A percentile compares a stretch with the other conserved stretches of the same genome.
These are phyloP conservation scores for Strigamia transsilvanica DNA, from an alignment of 2,888 invertebrate genomes.

Conservation along the genomic window DNA sequence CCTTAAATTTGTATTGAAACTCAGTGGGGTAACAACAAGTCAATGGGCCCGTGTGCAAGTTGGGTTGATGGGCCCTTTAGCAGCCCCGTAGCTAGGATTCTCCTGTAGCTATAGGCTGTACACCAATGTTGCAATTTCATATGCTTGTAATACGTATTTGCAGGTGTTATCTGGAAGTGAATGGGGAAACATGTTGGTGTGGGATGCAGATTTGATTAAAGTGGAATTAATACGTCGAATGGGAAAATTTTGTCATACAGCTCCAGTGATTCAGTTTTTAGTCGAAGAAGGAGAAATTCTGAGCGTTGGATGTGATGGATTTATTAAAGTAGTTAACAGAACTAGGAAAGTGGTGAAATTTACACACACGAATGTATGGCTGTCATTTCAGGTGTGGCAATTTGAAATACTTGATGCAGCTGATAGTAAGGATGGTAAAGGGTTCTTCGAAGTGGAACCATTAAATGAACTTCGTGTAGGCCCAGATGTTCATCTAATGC, in stretches of 20 bases:
- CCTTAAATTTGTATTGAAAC: no score
- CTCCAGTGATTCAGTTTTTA: slow-evolving; percentile 75
- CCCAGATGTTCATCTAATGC: slow-evolving; percentile 67
- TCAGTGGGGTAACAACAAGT: no score
- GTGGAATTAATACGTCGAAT: slow-evolving; percentile 74
- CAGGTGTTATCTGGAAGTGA: slow-evolving; percentile 84
- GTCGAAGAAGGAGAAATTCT: slow-evolving; percentile 69
- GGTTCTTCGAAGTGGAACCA: slow-evolving; percentile 83
- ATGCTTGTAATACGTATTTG: no score
- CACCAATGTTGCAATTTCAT: no score
- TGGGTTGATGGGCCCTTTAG: no score
- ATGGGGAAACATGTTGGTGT: slow-evolving; percentile 91
- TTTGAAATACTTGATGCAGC: slow-evolving; percentile 90
- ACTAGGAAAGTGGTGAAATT: no score
- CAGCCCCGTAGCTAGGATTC: no score
- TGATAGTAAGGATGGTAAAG: slow-evolving; percentile 81
- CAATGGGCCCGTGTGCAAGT: no score
- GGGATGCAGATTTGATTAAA: slow-evolving; percentile 90
- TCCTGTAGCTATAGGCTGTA: background rate
- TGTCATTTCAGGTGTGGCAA: slow-evolving; percentile 74
- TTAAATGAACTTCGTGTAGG: slow-evolving; percentile 80
- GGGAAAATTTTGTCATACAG: slow-evolving; percentile 77
- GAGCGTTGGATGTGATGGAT: slow-evolving; percentile 67
- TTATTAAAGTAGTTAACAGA: slow-evolving; percentile 59
- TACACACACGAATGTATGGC: background rate